Base-by-base conservation (phyloP, 2,797 vertebrate species). In the Orientallactaga sibirica region DNA sequence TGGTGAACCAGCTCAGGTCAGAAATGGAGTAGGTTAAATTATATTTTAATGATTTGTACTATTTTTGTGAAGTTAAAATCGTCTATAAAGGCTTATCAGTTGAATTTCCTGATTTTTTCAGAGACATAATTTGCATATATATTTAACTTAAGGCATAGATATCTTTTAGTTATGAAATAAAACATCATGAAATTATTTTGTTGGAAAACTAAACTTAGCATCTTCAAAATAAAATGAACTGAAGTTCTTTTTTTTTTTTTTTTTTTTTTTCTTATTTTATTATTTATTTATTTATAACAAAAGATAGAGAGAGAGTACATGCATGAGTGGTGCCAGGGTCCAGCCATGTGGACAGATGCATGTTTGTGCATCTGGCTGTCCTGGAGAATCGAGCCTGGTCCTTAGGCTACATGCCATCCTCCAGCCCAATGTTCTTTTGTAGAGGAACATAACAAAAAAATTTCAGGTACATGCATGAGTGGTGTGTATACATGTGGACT, bases 191-290 rank as follows among this genome's bases (percentile, higher is more conserved):
- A 80, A 89, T 92, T 87, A 88, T 67, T 84, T 89, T 61, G 9
- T 77, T 88, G 70, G 29, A 80, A 94, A 93, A 91, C 22, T 77
- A 76, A 29, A 67, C 52, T 25, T 37, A 70, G 48, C 90, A 33
- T 8, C 29, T 93, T 84, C 82, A 94, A 86, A 93, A 79, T 15
- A 78, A 91, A 94, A 68, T 80, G 29, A 86, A 25, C 22, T 64
- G 81, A 87, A 76, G 14, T 19, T 88, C 1, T 75, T 91, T 82
- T 92, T 75, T 91, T 82, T 92, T 75, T 91, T 82, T 92, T 75
- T 91, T 82, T 92, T 75, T 91, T 82, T 92, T n/a, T n/a, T n/a
- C n/a, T n/a, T n/a, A n/a, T n/a, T n/a, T n/a, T n/a, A n/a, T n/a
- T n/a, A n/a, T n/a, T n/a, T n/a, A n/a, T n/a, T n/a, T n/a, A n/a